Base-by-base conservation (phyloP, 2,888 invertebrate species). In the Amiota mariae region DNA sequence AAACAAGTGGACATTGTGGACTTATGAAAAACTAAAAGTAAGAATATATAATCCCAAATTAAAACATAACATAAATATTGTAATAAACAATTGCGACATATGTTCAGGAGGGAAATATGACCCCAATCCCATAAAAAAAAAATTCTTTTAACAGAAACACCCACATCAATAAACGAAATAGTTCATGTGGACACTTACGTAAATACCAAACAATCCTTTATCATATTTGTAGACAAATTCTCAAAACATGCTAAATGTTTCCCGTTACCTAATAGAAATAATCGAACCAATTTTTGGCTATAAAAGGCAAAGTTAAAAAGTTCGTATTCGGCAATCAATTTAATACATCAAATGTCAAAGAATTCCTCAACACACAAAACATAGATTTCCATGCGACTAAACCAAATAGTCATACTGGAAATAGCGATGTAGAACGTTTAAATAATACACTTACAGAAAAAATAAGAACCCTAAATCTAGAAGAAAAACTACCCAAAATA, bases 71-170 rank as follows among this genome's bases (percentile, higher is more conserved):
- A 77, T 77, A 51, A 72, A 74, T 71, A 75, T 72, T 51, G 67
- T 77, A 61, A 76, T 78, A 67, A 77, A 76, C 54, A 77, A 77
- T 72, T 75, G 75, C 49, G 75, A 77, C 24, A 75, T 73, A 20
- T 75, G 77, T 73, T 47, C 64, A 15, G 46, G 66, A n/a, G n/a
- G n/a, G n/a, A n/a, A n/a, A n/a, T n/a, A n/a, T n/a, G n/a, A n/a
- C n/a, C n/a, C n/a, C n/a, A n/a, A n/a, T n/a, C n/a, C n/a, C n/a
- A n/a, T n/a, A n/a, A n/a, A n/a, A n/a, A n/a, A n/a, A n/a, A n/a
- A n/a, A n/a, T n/a, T n/a, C n/a, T n/a, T n/a, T n/a, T n/a, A n/a
- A n/a, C n/a, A n/a, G n/a, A n/a, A n/a, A n/a, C n/a, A n/a, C n/a
- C n/a, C n/a, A n/a, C n/a, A n/a, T n/a, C n/a, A n/a, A n/a, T n/a